Evolutionary conservation across 2,113 vertebrate genomes (phyloP).

Genomic region (Etheostoma spectabile): DNA sequence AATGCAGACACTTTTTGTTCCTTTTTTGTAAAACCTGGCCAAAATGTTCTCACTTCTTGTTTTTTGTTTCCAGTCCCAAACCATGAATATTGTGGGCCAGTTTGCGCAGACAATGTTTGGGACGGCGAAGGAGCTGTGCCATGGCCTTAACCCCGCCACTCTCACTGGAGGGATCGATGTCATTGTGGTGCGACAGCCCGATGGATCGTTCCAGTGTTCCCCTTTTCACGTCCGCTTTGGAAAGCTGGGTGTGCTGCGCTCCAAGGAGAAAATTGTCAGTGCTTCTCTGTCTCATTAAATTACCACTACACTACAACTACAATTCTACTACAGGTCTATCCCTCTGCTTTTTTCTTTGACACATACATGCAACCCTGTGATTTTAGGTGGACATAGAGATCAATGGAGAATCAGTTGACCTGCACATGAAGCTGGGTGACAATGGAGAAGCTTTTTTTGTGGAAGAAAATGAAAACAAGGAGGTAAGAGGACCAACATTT

Average conservation of each 20-base stretch:
- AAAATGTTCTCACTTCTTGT: conserved; percentile 25
- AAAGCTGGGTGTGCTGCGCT: conserved; percentile 93
- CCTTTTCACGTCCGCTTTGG: conserved; percentile 96
- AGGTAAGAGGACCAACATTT: conserved; percentile 75
- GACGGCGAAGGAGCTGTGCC: conserved; percentile 93
- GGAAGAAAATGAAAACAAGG: conserved; percentile 86
- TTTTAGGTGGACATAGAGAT: conserved; percentile 95
- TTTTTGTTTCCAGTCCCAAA: conserved; percentile 77
- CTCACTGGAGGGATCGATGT: conserved; percentile 94
- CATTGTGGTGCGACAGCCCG: conserved; percentile 91
- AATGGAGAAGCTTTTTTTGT: conserved; percentile 97
- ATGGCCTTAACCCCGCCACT: conserved; percentile 91
- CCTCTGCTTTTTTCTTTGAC: not conserved
- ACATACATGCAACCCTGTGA: not conserved
- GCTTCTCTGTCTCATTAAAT: not conserved
- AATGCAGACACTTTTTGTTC: not conserved
- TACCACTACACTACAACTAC: not conserved
- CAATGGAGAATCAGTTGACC: conserved; percentile 91
- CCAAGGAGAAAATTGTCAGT: conserved; percentile 95
- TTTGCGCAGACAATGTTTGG: conserved; percentile 91
- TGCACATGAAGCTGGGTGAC: conserved; percentile 96
- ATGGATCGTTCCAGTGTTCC: conserved; percentile 93
- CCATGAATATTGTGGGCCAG: conserved; percentile 96
- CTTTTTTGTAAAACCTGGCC: not conserved
- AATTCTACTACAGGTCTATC: not conserved